phyloP scores from a whole-genome alignment of 1,140 invertebrate genomes.

The Atta cephalotes region DNA sequence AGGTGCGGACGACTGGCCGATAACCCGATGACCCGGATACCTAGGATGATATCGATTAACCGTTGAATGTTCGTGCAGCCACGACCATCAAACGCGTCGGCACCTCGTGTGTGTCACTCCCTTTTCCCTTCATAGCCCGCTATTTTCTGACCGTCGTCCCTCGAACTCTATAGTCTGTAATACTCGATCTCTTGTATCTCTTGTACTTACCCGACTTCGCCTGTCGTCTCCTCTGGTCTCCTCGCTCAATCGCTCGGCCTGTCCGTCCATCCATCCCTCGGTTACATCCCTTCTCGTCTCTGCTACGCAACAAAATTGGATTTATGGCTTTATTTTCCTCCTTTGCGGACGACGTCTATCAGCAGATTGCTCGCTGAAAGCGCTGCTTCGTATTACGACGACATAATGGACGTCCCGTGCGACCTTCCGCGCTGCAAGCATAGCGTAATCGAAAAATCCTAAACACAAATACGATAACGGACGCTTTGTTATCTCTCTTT shows the following conservation, averaged over 20 bases:
- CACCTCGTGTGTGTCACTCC: background rate
- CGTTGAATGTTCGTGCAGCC: conserved; percentile 61
- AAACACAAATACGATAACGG: background rate
- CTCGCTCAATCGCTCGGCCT: background rate
- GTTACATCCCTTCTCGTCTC: conserved; percentile 26
- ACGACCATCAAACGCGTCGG: conserved; percentile 39
- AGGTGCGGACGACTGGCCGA: conserved; percentile 60
- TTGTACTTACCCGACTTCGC: conserved; percentile 37
- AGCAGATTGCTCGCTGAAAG: conserved; percentile 65
- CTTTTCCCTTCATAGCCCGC: too few relatives aligned
- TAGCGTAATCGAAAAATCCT: conserved; percentile 15
- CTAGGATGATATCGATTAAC: conserved; percentile 69
- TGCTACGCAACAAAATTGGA: conserved; percentile 65
- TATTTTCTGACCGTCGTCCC: background rate
- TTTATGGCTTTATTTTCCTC: conserved; percentile 75
- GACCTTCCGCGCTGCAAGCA: conserved; percentile 33
- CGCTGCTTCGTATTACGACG: conserved; percentile 62
- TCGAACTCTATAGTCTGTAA: conserved; percentile 7
- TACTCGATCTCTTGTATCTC: conserved; percentile 17
- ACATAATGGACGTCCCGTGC: conserved; percentile 69
- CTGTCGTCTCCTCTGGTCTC: background rate
- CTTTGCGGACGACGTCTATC: conserved; percentile 70
- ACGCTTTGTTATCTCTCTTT: background rate
- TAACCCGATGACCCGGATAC: conserved; percentile 72
- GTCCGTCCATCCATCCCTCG: background rate